Evolutionary conservation across 2,888 invertebrate species (phyloP).

Genomic region (Ceramica pisi): DNA sequence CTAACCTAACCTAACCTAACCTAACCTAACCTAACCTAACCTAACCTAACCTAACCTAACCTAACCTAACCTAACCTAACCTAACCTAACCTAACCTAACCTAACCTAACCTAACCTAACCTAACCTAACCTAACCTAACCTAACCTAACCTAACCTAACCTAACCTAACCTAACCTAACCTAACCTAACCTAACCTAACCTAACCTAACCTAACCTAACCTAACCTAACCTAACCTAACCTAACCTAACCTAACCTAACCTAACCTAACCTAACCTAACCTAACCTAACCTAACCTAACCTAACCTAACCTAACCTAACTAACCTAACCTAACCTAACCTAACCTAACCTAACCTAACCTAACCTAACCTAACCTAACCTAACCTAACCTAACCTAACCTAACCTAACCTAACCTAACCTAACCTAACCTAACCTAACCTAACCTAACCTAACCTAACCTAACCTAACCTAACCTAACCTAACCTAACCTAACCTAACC

Average conservation of each 20-base stretch:
- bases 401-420: conserved; percentile 40
- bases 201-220: conserved; percentile 27
- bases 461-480: conserved; percentile 24
- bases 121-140: conserved; percentile 27
- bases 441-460: conserved; percentile 40
- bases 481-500: conserved; percentile 38
- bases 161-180: conserved; percentile 34
- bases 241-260: conserved; percentile 34
- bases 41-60: conserved; percentile 46
- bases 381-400: conserved; percentile 55
- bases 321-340: conserved; percentile 29
- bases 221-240: conserved; percentile 29
- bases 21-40: conserved; percentile 52
- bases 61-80: conserved; percentile 36
- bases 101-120: conserved; percentile 36
- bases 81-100: conserved; percentile 52
- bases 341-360: conserved; percentile 25
- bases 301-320: conserved; percentile 38
- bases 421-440: conserved; percentile 40
- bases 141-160: too few relatives aligned
- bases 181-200: conserved; percentile 19
- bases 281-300: conserved; percentile 43
- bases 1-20: conserved; percentile 50
- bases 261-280: conserved; percentile 34
- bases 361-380: conserved; percentile 30